Conservation (phyloP, 1,140 invertebrate genomes). For the Telenomus remus region DNA sequence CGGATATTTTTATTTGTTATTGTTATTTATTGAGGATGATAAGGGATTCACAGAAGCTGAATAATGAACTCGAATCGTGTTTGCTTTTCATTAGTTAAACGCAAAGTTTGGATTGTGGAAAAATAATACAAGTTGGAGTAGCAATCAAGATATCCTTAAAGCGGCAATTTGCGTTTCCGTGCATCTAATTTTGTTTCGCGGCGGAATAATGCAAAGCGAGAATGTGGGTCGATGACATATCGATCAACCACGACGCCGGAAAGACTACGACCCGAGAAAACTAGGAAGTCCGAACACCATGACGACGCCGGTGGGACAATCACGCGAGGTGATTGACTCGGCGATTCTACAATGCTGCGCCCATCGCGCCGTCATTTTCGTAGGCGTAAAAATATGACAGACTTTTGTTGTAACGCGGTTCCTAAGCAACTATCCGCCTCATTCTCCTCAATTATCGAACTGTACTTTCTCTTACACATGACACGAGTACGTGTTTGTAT, state of each 20-base stretch:
- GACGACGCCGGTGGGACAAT: constrained; percentile 47
- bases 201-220: constrained; percentile 33
- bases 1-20: no score
- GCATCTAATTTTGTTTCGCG: constrained; percentile 33
- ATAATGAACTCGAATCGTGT: no score
- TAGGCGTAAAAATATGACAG: constrained; percentile 26
- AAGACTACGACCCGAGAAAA: constrained; percentile 54
- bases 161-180: constrained; percentile 21
- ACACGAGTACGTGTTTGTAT: constrained; percentile 23
- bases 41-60: no score
- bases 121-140: constrained; percentile 21
- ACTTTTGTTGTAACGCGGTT: constrained; percentile 41
- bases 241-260: constrained; percentile 61
- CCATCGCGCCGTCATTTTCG: constrained; percentile 10
- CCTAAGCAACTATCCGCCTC: constrained; percentile 39
- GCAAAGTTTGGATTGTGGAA: constrained; percentile 9
- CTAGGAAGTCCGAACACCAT: constrained; percentile 52
- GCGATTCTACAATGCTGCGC: constrained; percentile 4
- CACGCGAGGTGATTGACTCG: constrained; percentile 51
- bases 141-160: constrained; percentile 20
- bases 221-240: constrained; percentile 62
- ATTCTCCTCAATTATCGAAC: neutral
- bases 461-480: constrained; percentile 19
- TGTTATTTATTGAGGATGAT: no score
- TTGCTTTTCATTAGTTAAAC: constrained; percentile 21